Evolutionary conservation across 2,797 vertebrate genomes (phyloP).

Genomic region (Bradypodion pumilum): DNA sequence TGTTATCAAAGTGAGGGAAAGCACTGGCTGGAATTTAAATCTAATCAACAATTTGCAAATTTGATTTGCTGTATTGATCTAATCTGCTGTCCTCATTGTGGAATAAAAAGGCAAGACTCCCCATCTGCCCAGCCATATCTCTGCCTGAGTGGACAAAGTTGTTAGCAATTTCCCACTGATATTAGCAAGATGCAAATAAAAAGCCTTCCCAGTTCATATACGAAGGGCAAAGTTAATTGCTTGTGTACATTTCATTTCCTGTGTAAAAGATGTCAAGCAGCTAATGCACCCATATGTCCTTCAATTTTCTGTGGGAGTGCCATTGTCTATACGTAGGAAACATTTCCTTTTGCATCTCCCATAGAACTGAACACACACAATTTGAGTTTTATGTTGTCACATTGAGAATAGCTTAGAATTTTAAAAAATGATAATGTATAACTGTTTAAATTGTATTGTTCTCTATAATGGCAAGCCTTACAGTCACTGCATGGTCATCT

Average conservation of each 20-base stretch:
- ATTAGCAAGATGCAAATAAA: background rate
- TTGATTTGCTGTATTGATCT: background rate
- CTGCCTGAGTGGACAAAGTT: background rate
- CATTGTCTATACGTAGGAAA: fast-evolving
- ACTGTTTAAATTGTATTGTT: background rate
- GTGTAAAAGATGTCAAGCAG: background rate
- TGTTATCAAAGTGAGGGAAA: slow-evolving; percentile 10
- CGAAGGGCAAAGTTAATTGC: slow-evolving; percentile 7
- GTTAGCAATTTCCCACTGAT: background rate
- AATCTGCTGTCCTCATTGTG: background rate
- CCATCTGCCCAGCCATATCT: background rate
- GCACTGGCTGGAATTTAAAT: slow-evolving; percentile 14
- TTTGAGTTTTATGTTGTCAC: background rate
- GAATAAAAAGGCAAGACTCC: background rate
- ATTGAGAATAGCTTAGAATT: background rate
- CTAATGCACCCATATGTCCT: background rate
- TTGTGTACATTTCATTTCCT: slow-evolving; percentile 7
- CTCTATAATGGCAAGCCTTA: background rate
- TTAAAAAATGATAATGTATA: background rate
- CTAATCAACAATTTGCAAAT: slow-evolving; percentile 13
- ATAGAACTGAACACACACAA: background rate
- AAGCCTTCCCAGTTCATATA: background rate
- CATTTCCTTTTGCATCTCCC: background rate
- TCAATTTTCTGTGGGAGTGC: background rate
- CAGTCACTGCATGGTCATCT: background rate